A percentile compares a stretch with the other conserved stretches of the same genome.
Evolutionary conservation across 2,797 vertebrate species (phyloP).

Genomic region (Parambassis ranga): DNA sequence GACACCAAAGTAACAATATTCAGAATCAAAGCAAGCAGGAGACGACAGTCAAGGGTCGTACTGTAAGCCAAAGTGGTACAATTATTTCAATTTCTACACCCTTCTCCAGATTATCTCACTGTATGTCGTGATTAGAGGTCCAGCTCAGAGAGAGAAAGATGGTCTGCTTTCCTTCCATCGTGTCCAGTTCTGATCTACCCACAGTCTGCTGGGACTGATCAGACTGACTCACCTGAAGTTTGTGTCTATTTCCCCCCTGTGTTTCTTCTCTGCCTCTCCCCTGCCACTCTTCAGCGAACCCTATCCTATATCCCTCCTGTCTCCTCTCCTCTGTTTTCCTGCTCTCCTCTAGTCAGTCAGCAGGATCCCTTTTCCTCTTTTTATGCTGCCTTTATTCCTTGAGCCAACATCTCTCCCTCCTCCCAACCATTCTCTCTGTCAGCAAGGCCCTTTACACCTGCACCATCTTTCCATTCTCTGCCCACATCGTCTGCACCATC

Average conservation of each 20-base stretch:
- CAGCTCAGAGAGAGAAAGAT: not conserved
- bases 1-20: slow-evolving; percentile 44
- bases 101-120: not conserved
- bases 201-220: slow-evolving; percentile 3
- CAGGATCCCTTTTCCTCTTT: slow-evolving; percentile 16
- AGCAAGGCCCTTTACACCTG: slow-evolving; percentile 11
- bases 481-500: not conserved
- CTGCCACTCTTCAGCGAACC: not conserved
- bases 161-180: not conserved
- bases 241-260: slow-evolving; percentile 1
- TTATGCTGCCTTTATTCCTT: slow-evolving; percentile 3
- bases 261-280: slow-evolving; percentile 12
- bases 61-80: not conserved
- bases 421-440: not conserved
- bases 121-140: not conserved
- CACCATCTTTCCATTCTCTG: not conserved
- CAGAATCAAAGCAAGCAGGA: slow-evolving; percentile 1
- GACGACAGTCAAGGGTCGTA: not conserved
- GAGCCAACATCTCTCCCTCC: not conserved
- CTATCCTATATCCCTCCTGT: not conserved
- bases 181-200: not conserved
- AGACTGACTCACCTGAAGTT: slow-evolving; percentile 13
- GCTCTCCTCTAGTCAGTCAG: slow-evolving; percentile 24
- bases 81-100: slow-evolving; percentile 1
- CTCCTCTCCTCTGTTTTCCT: slow-evolving; percentile 14